Percentiles rank a stretch among this genome's conserved stretches.
phyloP scores from a whole-genome alignment of 2,797 vertebrate species.

The Sphaeramia orbicularis region DNA sequence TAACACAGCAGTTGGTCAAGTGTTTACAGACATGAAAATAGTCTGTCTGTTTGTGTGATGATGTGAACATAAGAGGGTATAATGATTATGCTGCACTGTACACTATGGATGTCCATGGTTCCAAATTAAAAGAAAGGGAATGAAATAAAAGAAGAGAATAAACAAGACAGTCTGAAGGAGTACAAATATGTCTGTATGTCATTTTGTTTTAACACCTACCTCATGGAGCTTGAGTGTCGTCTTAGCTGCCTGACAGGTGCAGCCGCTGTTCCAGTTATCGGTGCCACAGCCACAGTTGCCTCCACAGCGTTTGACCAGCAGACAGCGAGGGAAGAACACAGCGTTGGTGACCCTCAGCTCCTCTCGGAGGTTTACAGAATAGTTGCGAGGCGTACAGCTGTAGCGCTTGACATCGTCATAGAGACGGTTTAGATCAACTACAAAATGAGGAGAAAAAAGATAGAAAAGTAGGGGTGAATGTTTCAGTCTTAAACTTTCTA shows the following conservation, averaged over 20 bases:
- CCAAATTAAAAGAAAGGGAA: no score
- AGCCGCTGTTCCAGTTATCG: constrained; percentile 89
- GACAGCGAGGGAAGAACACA: constrained; percentile 96
- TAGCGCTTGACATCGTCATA: constrained; percentile 95
- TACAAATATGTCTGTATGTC: constrained; percentile 21
- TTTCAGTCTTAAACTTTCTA: neutral
- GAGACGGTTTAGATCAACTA: constrained; percentile 95
- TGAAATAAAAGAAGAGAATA: no score
- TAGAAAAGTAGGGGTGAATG: neutral
- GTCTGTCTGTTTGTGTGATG: no score
- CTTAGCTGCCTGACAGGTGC: constrained; percentile 89
- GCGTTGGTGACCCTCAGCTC: constrained; percentile 91
- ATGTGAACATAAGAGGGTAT: no score
- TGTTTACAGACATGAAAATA: no score
- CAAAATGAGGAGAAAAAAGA: neutral
- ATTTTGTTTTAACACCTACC: constrained; percentile 73
- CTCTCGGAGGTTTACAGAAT: constrained; percentile 94
- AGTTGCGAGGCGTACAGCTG: constrained; percentile 96
- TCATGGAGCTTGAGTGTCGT: constrained; percentile 92
- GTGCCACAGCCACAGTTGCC: constrained; percentile 96
- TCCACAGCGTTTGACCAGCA: constrained; percentile 95
- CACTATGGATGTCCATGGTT: no score
- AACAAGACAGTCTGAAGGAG: no score
- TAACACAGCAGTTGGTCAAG: no score
- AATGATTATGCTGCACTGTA: no score